These are phyloP conservation scores for Phorcus lineatus DNA, from an alignment of 2,888 invertebrate species.

Conservation along the genomic window DNA sequence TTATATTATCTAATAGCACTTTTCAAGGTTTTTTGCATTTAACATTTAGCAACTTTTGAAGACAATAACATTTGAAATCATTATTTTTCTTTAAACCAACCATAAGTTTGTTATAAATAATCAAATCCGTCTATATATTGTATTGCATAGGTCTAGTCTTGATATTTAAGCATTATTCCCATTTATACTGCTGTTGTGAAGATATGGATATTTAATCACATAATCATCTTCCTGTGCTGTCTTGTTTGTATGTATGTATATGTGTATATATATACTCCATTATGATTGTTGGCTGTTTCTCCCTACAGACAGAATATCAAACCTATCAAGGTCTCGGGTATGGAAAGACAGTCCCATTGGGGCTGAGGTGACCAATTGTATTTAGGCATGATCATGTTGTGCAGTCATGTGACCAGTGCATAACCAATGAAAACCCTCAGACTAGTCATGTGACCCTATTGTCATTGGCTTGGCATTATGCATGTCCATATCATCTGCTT, in stretches of 20 bases:
- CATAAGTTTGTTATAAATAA: no score
- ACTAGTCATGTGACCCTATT: neutral
- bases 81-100: no score
- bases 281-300: neutral
- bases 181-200: no score
- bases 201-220: neutral
- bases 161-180: no score
- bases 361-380: slow-evolving; percentile 30
- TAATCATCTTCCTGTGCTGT: neutral
- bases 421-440: slow-evolving; percentile 9
- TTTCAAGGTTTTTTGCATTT: no score
- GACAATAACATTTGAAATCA: no score
- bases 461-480: neutral
- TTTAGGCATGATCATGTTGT: slow-evolving; percentile 25
- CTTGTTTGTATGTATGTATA: neutral
- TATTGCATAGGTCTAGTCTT: no score
- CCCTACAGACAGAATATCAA: slow-evolving; percentile 36
- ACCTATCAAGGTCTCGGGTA: slow-evolving; percentile 41
- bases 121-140: no score
- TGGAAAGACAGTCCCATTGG: slow-evolving; percentile 44
- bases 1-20: no score
- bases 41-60: no score
- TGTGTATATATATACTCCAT: neutral
- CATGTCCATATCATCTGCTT: slow-evolving; percentile 1
- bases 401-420: slow-evolving; percentile 26